phyloP scores from a whole-genome alignment of 1,140 invertebrate genomes.

The Archivesica marissinica region DNA sequence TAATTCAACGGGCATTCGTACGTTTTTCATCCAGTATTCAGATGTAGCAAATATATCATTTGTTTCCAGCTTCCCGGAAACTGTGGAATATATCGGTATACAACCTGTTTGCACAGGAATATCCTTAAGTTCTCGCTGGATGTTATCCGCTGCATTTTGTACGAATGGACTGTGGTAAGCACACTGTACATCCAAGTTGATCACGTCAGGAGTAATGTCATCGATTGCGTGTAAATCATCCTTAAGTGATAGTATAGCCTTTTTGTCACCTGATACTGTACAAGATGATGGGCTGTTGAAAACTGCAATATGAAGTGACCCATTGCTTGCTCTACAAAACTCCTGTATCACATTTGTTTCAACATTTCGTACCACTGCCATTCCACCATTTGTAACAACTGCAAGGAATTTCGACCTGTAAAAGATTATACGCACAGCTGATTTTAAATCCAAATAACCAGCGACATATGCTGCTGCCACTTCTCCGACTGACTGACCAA shows the following conservation, averaged over 20 bases:
- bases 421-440: conserved; percentile 76
- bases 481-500: conserved; percentile 78
- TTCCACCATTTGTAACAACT: conserved; percentile 65
- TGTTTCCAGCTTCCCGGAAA: conserved; percentile 24
- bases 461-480: conserved; percentile 73
- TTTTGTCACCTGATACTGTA: conserved; percentile 70
- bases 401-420: conserved; percentile 66
- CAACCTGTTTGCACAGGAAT: background rate
- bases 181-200: conserved; percentile 32
- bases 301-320: conserved; percentile 63
- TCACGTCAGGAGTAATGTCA: conserved; percentile 20
- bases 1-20: conserved; percentile 54
- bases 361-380: conserved; percentile 71
- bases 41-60: background rate
- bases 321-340: background rate
- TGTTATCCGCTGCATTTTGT: background rate
- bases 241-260: conserved; percentile 42
- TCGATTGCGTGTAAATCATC: background rate
- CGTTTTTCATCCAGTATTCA: conserved; percentile 64
- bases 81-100: conserved; percentile 55
- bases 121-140: conserved; percentile 12
- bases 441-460: conserved; percentile 65
- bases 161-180: conserved; percentile 69
- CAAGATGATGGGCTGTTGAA: conserved; percentile 70
- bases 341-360: conserved; percentile 9